Conservation (phyloP, 2,888 invertebrate genomes). For the Metellina segmentata region DNA sequence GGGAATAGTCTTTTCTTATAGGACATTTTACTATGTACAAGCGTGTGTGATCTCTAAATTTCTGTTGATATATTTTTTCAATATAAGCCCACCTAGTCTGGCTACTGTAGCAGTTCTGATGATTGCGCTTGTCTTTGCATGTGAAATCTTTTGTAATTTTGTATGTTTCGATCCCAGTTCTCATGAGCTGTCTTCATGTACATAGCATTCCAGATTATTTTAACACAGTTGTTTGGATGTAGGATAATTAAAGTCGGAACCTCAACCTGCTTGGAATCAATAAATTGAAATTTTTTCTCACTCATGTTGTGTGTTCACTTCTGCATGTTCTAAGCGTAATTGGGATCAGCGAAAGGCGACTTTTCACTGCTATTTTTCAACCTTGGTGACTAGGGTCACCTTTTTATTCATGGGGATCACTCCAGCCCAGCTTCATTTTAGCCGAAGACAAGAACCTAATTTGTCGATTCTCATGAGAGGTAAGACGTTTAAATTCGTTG, state of each 20-base stretch:
- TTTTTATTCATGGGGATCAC: too few relatives aligned
- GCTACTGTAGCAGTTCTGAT: constrained; percentile 24
- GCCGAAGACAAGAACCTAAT: too few relatives aligned
- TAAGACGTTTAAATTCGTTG: too few relatives aligned
- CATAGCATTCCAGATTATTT: constrained; percentile 68
- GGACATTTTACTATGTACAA: constrained; percentile 16
- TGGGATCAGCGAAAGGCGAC: too few relatives aligned
- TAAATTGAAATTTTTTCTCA: constrained; percentile 11
- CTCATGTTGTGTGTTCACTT: not conserved
- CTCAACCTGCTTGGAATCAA: not conserved
- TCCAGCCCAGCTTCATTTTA: too few relatives aligned
- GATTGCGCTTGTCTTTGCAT: constrained; percentile 36
- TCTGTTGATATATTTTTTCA: constrained; percentile 49
- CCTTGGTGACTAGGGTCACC: too few relatives aligned
- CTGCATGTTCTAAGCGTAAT: too few relatives aligned
- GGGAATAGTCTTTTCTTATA: constrained; percentile 43
- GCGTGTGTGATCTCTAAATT: constrained; percentile 45
- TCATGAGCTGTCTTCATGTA: constrained; percentile 42
- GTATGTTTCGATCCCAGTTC: constrained; percentile 39
- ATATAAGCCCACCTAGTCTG: constrained; percentile 12
- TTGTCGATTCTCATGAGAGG: too few relatives aligned
- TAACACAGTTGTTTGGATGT: constrained; percentile 8
- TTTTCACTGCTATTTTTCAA: too few relatives aligned
- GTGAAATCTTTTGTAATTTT: constrained; percentile 66
- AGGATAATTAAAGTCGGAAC: not conserved